phyloP scores from a whole-genome alignment of 2,888 invertebrate genomes.

The Caenorhabditis virilis region DNA sequence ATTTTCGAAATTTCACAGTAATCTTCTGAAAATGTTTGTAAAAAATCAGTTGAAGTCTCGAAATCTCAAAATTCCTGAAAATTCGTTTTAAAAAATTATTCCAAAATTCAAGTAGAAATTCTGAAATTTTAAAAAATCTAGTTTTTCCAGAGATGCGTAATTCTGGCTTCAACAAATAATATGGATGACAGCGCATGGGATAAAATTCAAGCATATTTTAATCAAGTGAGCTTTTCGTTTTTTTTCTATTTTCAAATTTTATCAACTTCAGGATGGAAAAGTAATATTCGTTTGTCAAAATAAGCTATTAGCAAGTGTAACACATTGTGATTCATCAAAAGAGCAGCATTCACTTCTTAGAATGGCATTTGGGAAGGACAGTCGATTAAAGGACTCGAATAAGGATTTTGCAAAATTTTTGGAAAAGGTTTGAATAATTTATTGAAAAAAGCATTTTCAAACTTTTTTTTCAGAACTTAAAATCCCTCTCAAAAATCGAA shows the following conservation, averaged over 20 bases:
- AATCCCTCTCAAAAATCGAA: conserved; percentile 13
- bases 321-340: conserved; percentile 54
- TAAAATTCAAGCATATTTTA: conserved; percentile 62
- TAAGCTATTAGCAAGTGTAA: conserved; percentile 60
- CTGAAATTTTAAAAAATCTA: conserved; percentile 4
- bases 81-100: too few species aligned
- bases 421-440: conserved; percentile 44
- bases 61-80: too few species aligned
- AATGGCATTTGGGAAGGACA: conserved; percentile 43
- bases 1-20: neutral
- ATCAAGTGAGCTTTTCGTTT: conserved; percentile 40
- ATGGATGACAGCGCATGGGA: conserved; percentile 62
- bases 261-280: conserved; percentile 58
- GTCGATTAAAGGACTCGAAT: conserved; percentile 38
- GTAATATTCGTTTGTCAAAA: conserved; percentile 68
- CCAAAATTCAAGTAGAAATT: too few species aligned
- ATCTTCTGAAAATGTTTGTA: too few species aligned
- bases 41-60: neutral
- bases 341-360: conserved; percentile 50
- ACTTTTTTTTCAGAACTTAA: conserved; percentile 17
- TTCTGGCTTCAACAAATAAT: conserved; percentile 61
- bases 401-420: conserved; percentile 67
- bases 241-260: neutral
- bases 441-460: neutral
- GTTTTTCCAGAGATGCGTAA: conserved; percentile 51